A percentile compares a stretch with the other conserved stretches of the same genome.
phyloP scores from a whole-genome alignment of 2,888 invertebrate species.

The Bimastos eiseni region DNA sequence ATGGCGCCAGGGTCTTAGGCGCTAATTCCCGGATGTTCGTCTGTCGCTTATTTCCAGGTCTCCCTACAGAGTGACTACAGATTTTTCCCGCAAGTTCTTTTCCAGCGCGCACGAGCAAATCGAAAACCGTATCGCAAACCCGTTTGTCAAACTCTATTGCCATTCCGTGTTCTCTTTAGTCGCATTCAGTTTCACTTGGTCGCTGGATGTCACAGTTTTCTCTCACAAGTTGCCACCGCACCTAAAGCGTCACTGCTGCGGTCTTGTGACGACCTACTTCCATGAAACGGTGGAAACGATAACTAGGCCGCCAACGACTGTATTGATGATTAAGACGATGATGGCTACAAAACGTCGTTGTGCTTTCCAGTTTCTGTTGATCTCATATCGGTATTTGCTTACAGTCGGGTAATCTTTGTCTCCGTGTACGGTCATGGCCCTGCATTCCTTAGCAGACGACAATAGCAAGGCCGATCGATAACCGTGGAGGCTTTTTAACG shows the following conservation, averaged over 20 bases:
- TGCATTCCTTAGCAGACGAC: background rate
- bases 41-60: background rate
- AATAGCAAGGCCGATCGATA: background rate
- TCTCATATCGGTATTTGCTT: background rate
- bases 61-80: no score
- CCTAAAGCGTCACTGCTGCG: background rate
- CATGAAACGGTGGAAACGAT: background rate
- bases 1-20: background rate
- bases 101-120: no score
- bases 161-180: no score
- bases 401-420: background rate
- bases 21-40: background rate
- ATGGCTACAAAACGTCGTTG: background rate
- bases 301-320: background rate
- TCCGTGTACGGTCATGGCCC: background rate
- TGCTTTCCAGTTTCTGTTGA: background rate
- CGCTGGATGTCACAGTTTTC: background rate
- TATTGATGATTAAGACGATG: background rate
- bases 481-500: background rate
- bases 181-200: background rate
- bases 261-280: background rate
- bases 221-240: background rate
- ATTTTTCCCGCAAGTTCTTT: no score
- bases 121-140: background rate
- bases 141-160: background rate